Base-by-base conservation (phyloP, 2,113 vertebrate genomes). In the Campylomormyrus numenius region DNA sequence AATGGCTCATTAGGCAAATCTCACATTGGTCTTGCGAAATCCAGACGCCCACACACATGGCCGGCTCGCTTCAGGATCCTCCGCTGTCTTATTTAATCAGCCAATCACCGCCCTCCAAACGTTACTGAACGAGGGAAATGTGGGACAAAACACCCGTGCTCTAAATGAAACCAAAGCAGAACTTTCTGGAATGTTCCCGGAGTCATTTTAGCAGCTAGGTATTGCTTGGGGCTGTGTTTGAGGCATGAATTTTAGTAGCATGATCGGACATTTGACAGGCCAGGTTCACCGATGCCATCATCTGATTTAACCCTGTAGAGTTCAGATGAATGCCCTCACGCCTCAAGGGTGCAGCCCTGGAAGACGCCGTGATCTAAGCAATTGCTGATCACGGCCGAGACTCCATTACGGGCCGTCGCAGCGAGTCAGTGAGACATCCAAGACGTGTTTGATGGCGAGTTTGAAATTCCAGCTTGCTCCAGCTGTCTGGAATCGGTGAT, bases 1-100 rank as follows among this genome's bases (percentile, higher is more conserved):
- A 31, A 87, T 53, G 85, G 27, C 48, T 87, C 85, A 35, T 87
- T 52, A 87, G 50, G 50, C 50, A 87, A 87, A 87, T 53, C 27
- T 53, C 49, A 53, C 85, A 87, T 56, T 87, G 10, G 49, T 87
- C 27, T 87, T 52, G n/a, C 11, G 27, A 31, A 45, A 49, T 27
- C 46, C 85, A 87, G 5, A 50, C 49, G 10, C 85, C 46, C 49
- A 87, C 85, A 35, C 85, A 87, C 5, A 87, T 35, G 49, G 35
- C 27, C 24, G 3, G 35, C 4, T 52, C 2, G 21, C 45, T 45
- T 85, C 45, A 10, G 39, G 19, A 48, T 85, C 83, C 45, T 85
- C 85, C 24, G 24, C n/a, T 35, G 48, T 35, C 49, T 31, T 52
- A 50, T 49, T 87, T 53, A 87, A 87, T 53, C 85, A 87, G 49